Conservation (phyloP, 2,113 vertebrate genomes). For the Pangasianodon gigas region DNA sequence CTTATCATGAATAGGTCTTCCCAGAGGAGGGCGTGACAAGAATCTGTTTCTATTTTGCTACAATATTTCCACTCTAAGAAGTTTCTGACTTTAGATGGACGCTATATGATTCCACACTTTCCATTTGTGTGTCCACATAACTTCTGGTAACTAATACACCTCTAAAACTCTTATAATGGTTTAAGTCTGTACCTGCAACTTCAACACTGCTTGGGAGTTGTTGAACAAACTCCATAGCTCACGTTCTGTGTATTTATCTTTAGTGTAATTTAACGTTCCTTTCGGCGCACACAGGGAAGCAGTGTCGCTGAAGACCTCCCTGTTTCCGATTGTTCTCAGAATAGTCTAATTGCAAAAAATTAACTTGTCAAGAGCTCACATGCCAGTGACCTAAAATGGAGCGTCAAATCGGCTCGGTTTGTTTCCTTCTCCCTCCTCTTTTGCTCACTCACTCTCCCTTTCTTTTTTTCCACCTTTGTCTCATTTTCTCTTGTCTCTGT, state of each 20-base stretch:
- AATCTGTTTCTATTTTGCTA: neutral
- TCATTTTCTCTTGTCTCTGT: slow-evolving; percentile 34
- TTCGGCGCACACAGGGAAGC: slow-evolving; percentile 29
- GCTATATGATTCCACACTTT: slow-evolving; percentile 35
- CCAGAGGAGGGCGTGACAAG: neutral
- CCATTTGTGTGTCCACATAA: neutral
- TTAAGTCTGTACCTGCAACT: slow-evolving; percentile 4
- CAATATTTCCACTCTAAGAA: neutral
- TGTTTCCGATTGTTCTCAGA: slow-evolving; percentile 78
- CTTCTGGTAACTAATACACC: too few species aligned
- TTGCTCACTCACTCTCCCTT: slow-evolving; percentile 23
- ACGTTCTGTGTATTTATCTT: slow-evolving; percentile 52
- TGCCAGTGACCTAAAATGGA: slow-evolving; percentile 64
- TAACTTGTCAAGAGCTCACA: slow-evolving; percentile 67
- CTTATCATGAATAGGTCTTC: neutral
- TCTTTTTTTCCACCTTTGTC: slow-evolving; percentile 30
- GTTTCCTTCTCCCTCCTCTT: slow-evolving; percentile 52
- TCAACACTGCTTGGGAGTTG: neutral
- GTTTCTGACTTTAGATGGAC: neutral
- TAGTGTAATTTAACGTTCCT: slow-evolving; percentile 45
- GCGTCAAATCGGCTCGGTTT: slow-evolving; percentile 60
- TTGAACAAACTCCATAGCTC: slow-evolving; percentile 49
- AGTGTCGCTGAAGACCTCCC: slow-evolving; percentile 50
- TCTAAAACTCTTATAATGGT: slow-evolving; percentile 14
- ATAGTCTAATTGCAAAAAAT: slow-evolving; percentile 77